These are phyloP conservation scores for Tetanocera ferruginea DNA, from an alignment of 2,888 invertebrate species.

Conservation along the genomic window DNA sequence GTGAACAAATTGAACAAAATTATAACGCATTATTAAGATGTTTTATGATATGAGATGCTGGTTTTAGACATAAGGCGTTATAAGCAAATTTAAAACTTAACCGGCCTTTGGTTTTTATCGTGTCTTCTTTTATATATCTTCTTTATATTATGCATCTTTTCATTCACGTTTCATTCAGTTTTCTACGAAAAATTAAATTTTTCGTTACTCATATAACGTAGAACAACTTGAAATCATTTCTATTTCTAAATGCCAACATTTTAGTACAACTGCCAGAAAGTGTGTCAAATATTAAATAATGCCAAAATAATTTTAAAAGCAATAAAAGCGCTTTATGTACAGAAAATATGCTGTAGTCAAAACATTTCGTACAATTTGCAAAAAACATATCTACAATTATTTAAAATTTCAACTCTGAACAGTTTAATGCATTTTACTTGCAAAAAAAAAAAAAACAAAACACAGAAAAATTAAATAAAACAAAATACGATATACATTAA, in stretches of 20 bases:
- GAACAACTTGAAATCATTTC: too few relatives aligned
- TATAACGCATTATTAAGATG: too few relatives aligned
- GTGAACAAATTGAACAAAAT: too few relatives aligned
- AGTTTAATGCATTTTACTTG: neutral
- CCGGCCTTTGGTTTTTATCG: too few relatives aligned
- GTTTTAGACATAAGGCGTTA: too few relatives aligned
- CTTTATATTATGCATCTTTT: too few relatives aligned
- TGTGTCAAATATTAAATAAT: neutral
- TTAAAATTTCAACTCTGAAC: neutral
- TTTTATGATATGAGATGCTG: too few relatives aligned
- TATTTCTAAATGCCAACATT: neutral
- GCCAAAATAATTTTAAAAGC: neutral
- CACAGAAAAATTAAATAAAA: neutral
- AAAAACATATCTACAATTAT: neutral
- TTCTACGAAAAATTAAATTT: too few relatives aligned
- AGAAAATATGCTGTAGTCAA: neutral
- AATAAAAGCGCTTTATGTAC: neutral
- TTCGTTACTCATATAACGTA: too few relatives aligned
- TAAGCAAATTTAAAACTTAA: too few relatives aligned
- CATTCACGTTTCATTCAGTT: too few relatives aligned
- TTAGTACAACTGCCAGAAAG: neutral
- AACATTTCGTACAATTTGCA: neutral
- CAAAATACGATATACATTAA: neutral
- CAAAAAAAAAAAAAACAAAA: neutral
- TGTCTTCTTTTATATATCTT: too few relatives aligned